Conservation (phyloP, 1,140 invertebrate genomes). For the Drosophila virilis region DNA sequence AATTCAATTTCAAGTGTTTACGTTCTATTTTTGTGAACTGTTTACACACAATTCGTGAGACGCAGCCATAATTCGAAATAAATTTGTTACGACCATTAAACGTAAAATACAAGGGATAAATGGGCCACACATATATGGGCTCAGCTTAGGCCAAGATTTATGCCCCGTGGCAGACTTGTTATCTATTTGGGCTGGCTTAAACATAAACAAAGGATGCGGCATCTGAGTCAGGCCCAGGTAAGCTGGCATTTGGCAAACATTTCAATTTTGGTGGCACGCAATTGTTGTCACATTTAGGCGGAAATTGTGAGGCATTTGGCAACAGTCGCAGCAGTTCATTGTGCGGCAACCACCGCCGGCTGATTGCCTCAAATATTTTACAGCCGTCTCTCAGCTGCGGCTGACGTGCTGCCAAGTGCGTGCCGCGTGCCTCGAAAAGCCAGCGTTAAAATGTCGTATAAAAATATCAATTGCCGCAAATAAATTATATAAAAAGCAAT, state of each 20-base stretch:
- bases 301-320: constrained; percentile 50
- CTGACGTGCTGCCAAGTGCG: constrained; percentile 57
- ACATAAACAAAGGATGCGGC: constrained; percentile 49
- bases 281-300: constrained; percentile 47
- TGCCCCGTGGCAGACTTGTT: constrained; percentile 10
- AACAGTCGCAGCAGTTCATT: constrained; percentile 19
- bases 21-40: constrained; percentile 57
- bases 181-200: constrained; percentile 30
- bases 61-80: constrained; percentile 48
- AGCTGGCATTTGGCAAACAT: constrained; percentile 51
- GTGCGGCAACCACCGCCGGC: constrained; percentile 35
- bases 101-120: constrained; percentile 13
- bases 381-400: constrained; percentile 48
- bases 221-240: constrained; percentile 53
- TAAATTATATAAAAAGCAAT: constrained; percentile 52
- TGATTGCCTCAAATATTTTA: constrained; percentile 69
- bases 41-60: constrained; percentile 42
- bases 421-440: constrained; percentile 17
- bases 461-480: constrained; percentile 53
- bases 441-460: constrained; percentile 11
- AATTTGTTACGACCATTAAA: constrained; percentile 43
- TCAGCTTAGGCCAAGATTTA: constrained; percentile 35
- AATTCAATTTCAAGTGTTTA: constrained; percentile 76
- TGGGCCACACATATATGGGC: constrained; percentile 4
- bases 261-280: constrained; percentile 53